Base-by-base conservation (phyloP, 1,140 invertebrate genomes). In the Anagrus nilaparvatae region DNA sequence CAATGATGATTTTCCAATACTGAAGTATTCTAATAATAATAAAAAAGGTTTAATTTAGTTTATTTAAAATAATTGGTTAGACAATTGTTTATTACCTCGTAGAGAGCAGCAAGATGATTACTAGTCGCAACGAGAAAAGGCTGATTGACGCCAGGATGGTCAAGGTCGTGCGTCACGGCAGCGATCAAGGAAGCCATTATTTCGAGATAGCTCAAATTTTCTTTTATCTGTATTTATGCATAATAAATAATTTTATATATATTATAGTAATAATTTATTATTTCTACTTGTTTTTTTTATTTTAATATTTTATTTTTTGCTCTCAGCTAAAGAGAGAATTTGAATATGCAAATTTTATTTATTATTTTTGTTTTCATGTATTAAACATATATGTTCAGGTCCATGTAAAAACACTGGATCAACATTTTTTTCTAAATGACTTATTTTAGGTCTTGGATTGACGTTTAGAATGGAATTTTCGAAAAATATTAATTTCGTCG, bases 1-100 rank as follows among this genome's bases (percentile, higher is more conserved):
- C 87, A 94, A 61, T 94, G 89, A 66, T 94, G 89, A 67, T 91
- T 92, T 65, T 94, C 89, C 49, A 94, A 67, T n/a, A 94, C 88
- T 12, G 88, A 91, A 23, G 78, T 83, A 61, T 91, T 91, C 86
- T 90, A 13, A 28, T 12, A 36, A 14, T 41, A 8, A 31, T 21
- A 33, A 19, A 38, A 40, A 24, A 16, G 8, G 10, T 20, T 19
- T 32, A 36, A 65, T 60, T 70, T 19, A 27, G 12, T 27, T n/a
- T 27, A 12, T 27, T 27, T 27, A 7, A 27, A 12, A 7, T 27
- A 12, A n/a, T n/a, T n/a, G n/a, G n/a, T 27, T 7, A 7, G 7
- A 12, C 24, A 7, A 12, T 12, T 12, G 24, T 23, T 10, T 21
- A 18, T n/a, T 72, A 90, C 87, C 65, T 86, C 73, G 62, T 93